A percentile compares a stretch with the other conserved stretches of the same genome.
Conservation (phyloP, 2,797 vertebrate genomes). For the Miichthys miiuy region DNA sequence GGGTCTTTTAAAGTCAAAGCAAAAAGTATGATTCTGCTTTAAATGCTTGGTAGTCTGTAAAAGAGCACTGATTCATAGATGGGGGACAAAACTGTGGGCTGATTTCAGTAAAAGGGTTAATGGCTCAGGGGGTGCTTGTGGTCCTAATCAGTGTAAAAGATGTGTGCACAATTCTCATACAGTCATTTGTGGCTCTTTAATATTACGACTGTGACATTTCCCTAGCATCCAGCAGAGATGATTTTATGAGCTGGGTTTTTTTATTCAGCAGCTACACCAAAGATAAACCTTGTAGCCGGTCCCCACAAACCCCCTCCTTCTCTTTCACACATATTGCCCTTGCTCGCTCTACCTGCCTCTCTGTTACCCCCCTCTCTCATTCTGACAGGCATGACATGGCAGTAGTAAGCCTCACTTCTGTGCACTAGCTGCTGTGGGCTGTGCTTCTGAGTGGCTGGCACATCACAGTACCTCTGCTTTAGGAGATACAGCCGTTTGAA, state of each 20-base stretch:
- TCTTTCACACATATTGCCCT: conserved; percentile 57
- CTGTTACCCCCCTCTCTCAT: conserved; percentile 62
- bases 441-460: conserved; percentile 69
- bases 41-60: conserved; percentile 29
- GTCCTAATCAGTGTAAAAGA: conserved; percentile 52
- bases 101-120: conserved; percentile 56
- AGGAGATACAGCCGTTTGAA: conserved; percentile 75
- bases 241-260: conserved; percentile 56
- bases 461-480: conserved; percentile 74
- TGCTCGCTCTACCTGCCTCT: conserved; percentile 57
- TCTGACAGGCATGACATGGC: conserved; percentile 72
- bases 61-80: conserved; percentile 35
- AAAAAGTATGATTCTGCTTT: conserved; percentile 37
- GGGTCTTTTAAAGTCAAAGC: conserved; percentile 35
- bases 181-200: conserved; percentile 66
- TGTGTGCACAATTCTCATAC: conserved; percentile 51
- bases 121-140: conserved; percentile 45
- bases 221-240: conserved; percentile 56
- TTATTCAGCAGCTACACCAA: conserved; percentile 42
- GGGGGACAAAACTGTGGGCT: conserved; percentile 10
- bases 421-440: conserved; percentile 62
- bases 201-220: conserved; percentile 65
- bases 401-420: conserved; percentile 68
- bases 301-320: conserved; percentile 7
- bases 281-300: conserved; percentile 46